Percentiles rank a stretch among this genome's conserved stretches.
Evolutionary conservation across 2,797 vertebrate genomes (phyloP).

Genomic region (Gouania willdenowi): DNA sequence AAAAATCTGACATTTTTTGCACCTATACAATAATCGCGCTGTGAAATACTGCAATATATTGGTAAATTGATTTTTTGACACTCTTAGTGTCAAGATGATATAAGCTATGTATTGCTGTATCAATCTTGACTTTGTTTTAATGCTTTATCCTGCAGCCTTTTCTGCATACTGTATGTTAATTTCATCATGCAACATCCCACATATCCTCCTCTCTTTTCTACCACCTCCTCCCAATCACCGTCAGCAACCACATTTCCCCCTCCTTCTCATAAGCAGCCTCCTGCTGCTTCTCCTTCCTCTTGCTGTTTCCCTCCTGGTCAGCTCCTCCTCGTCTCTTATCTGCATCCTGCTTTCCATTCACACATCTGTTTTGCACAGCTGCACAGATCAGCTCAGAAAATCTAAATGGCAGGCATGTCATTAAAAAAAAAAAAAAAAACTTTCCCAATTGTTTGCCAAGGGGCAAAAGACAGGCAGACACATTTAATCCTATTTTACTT

Average conservation of each 20-base stretch:
- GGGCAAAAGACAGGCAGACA: constrained; percentile 9
- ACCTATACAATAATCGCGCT: too few species aligned
- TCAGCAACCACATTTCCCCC: too few species aligned
- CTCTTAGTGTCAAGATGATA: too few species aligned
- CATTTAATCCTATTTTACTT: constrained; percentile 11
- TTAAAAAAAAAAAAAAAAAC: too few species aligned
- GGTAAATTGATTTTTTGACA: too few species aligned
- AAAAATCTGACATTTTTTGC: too few species aligned
- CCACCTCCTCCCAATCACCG: constrained; percentile 19
- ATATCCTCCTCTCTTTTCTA: constrained; percentile 14
- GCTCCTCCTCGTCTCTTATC: constrained; percentile 23
- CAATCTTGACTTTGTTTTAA: too few species aligned
- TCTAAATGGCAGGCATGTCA: constrained; percentile 20
- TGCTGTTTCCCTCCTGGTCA: constrained; percentile 17
- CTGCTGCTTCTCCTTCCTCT: constrained; percentile 28
- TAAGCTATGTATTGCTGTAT: too few species aligned
- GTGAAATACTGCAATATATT: too few species aligned
- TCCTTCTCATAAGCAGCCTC: constrained; percentile 3
- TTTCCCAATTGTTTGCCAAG: constrained; percentile 28
- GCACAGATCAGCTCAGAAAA: constrained; percentile 9
- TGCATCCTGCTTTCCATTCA: constrained; percentile 5
- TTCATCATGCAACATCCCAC: constrained; percentile 15
- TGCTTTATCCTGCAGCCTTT: not conserved
- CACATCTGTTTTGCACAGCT: constrained; percentile 4
- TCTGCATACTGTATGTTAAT: constrained; percentile 8